Evolutionary conservation across 2,888 invertebrate species (phyloP), one percentile per base, ranked within the genome.

Genomic region (Erebia palarica): DNA sequence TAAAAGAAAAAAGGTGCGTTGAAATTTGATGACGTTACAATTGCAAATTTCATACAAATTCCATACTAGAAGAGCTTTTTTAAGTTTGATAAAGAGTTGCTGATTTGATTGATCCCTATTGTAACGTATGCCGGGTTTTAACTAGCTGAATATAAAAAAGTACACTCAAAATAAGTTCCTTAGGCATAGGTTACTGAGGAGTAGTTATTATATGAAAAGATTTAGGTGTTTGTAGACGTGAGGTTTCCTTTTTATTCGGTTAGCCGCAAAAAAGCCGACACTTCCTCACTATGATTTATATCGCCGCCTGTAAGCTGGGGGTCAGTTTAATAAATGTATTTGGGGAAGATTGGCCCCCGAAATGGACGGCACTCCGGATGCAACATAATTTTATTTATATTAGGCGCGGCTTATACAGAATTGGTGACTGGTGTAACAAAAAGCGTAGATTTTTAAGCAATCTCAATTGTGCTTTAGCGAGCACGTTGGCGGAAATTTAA

Each of bases 241-340:
- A 80, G 79, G 78, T 76, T 86, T 83, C 81, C 80, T 88, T 87
- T 88, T 87, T 85, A 86, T 86, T 86, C 83, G 88, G 86, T 86
- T 86, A 69, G 71, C 86, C 83, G 84, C 85, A 82, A 87, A 86
- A 36, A 85, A 80, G 84, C 88, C 86, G 83, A 84, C 84, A 86
- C 90, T 90, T 81, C 87, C 87, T 88, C 89, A 89, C 91, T 91
- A 91, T 92, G 92, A 92, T 92, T 92, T 92, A 92, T 92, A 85
- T 89, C 78, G 86, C 87, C 86, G 87, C 82, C 84, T 87, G 85
- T 86, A 86, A 87, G 88, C 89, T 86, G 86, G 84, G 91, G 92
- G 92, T 92, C 92, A 91, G 89, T 91, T 91, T 91, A 91, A 92
- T 92, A 92, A 91, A 92, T 91, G 89, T 90, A 88, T 91, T 90